These are phyloP conservation scores for Aradus depressus DNA, from an alignment of 2,888 invertebrate genomes.

Conservation along the genomic window DNA sequence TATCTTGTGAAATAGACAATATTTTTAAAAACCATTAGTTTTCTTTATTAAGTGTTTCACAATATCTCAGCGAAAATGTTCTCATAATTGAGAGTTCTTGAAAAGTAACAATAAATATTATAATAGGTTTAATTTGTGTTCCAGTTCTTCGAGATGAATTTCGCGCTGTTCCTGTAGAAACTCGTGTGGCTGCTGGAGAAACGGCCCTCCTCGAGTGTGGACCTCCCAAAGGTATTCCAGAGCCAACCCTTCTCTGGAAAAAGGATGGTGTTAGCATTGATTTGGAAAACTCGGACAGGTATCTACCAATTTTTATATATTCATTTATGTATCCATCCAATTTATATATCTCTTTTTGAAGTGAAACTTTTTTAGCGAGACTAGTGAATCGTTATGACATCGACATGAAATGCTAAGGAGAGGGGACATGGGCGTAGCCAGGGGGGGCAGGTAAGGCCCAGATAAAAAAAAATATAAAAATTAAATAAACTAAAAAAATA, in stretches of 20 bases:
- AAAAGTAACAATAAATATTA: not conserved
- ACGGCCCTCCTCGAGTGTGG: constrained; percentile 84
- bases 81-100: not conserved
- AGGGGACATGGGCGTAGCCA: no score
- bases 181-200: constrained; percentile 86
- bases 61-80: no score
- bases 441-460: no score
- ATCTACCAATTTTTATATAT: not conserved
- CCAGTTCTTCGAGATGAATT: constrained; percentile 92
- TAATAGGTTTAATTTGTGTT: constrained; percentile 34
- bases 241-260: constrained; percentile 85
- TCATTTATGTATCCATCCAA: no score
- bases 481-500: no score
- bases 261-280: constrained; percentile 58
- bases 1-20: no score
- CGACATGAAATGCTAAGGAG: no score
- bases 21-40: no score
- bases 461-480: not conserved
- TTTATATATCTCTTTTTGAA: no score
- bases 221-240: constrained; percentile 89
- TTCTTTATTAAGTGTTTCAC: no score
- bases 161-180: constrained; percentile 76
- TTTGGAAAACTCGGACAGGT: constrained; percentile 46
- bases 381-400: no score
- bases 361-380: no score